Evolutionary conservation across 2,797 vertebrate genomes (phyloP).

Genomic region (Myiotriccus ornatus): DNA sequence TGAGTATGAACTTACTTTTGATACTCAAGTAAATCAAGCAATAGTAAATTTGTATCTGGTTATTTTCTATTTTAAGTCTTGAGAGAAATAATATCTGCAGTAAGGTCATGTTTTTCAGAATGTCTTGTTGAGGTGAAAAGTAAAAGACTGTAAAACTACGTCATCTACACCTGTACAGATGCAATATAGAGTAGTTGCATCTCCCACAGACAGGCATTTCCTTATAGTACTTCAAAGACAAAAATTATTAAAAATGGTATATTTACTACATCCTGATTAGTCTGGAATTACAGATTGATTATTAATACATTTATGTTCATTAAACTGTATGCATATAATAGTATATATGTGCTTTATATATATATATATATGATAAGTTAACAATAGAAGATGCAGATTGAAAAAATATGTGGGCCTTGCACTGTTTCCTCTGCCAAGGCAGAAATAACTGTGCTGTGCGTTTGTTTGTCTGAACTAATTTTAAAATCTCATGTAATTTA

Average conservation of each 20-base stretch:
- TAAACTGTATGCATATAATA: background rate
- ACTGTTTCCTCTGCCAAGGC: background rate
- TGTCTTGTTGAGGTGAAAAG: conserved; percentile 38
- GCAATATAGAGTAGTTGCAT: background rate
- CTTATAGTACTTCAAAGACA: background rate
- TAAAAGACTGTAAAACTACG: conserved; percentile 46
- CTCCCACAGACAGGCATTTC: background rate
- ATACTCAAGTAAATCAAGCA: background rate
- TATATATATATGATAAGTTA: background rate
- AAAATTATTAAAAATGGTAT: background rate
- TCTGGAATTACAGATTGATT: background rate
- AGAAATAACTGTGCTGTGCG: background rate
- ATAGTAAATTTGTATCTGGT: background rate
- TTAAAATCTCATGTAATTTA: background rate
- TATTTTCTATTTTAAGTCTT: conserved; percentile 12
- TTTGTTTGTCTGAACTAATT: background rate
- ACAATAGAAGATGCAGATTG: background rate
- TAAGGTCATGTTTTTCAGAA: conserved; percentile 51
- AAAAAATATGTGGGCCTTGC: background rate
- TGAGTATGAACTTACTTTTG: background rate
- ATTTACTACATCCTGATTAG: background rate
- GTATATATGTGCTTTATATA: background rate
- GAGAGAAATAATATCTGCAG: conserved; percentile 28
- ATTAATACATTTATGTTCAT: background rate
- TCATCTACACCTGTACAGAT: background rate